Evolutionary conservation across 2,797 vertebrate genomes (phyloP).

Genomic region (Acipenser ruthenus): DNA sequence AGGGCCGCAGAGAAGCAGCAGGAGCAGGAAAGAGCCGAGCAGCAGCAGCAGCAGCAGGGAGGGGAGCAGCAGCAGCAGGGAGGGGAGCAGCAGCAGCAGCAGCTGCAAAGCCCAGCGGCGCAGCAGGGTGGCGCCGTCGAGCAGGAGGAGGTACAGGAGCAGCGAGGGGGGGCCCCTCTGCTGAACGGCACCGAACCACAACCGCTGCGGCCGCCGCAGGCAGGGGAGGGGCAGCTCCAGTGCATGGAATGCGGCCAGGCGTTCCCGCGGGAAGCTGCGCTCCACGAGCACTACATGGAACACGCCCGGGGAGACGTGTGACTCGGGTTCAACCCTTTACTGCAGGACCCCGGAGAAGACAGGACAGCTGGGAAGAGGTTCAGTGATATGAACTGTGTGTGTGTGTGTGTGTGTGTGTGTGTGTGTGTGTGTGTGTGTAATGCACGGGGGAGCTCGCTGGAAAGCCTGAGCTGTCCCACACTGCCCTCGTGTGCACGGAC

Average conservation of each 20-base stretch:
- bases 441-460: too few relatives aligned
- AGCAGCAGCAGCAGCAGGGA: slow-evolving; percentile 25
- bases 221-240: slow-evolving; percentile 56
- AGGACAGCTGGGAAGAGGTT: slow-evolving; percentile 14
- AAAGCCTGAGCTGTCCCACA: too few relatives aligned
- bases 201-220: slow-evolving; percentile 52
- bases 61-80: background rate
- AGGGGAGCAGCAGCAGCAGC: background rate
- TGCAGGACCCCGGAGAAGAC: background rate
- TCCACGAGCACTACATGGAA: slow-evolving; percentile 71
- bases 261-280: slow-evolving; percentile 59
- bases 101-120: slow-evolving; percentile 48
- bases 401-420: slow-evolving; percentile 29
- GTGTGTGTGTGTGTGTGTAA: too few relatives aligned
- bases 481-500: too few relatives aligned
- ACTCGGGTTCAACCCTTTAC: slow-evolving; percentile 22
- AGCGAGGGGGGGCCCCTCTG: slow-evolving; percentile 30
- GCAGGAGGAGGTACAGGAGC: slow-evolving; percentile 51
- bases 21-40: too few relatives aligned
- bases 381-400: slow-evolving; percentile 49
- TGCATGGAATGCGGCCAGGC: slow-evolving; percentile 70
- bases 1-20: too few relatives aligned
- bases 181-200: slow-evolving; percentile 26
- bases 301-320: slow-evolving; percentile 66
- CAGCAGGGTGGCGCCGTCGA: slow-evolving; percentile 59